Conservation (phyloP, 1,140 invertebrate genomes). For the Leptopilina clavipes region DNA sequence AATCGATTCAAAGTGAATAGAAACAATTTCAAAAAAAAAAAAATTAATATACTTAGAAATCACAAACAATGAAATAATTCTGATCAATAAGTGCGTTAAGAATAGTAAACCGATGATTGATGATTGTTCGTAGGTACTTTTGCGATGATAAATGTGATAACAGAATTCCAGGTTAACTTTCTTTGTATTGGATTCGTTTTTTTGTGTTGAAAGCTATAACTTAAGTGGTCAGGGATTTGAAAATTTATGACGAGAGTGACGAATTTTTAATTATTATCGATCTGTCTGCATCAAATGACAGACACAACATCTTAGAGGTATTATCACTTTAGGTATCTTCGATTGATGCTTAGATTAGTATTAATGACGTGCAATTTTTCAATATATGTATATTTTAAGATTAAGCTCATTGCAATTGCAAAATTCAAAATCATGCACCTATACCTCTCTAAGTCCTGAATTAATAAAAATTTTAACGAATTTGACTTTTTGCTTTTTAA, state of each 20-base stretch:
- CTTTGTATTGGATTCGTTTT: constrained; percentile 26
- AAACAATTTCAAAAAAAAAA: no score
- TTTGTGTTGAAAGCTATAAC: background rate
- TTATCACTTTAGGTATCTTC: constrained; percentile 38
- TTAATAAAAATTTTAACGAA: no score
- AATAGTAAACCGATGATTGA: background rate
- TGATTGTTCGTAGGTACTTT: background rate
- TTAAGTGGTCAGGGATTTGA: constrained; percentile 4
- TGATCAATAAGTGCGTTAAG: no score
- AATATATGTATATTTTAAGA: background rate
- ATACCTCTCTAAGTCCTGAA: no score
- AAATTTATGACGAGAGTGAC: constrained; percentile 22
- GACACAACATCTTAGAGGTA: constrained; percentile 42
- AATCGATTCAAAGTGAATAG: no score
- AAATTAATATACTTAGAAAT: no score
- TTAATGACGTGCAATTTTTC: constrained; percentile 17
- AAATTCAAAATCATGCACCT: background rate
- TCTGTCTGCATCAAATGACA: constrained; percentile 42
- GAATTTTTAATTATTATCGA: constrained; percentile 44
- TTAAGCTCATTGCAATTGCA: no score
- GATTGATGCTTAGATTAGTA: constrained; percentile 36
- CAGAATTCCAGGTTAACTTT: background rate
- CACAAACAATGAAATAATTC: no score
- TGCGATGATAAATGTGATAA: background rate
- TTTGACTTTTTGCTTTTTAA: no score